Evolutionary conservation across 2,888 invertebrate genomes (phyloP), one percentile per base, ranked within the genome.

Genomic region (Dusona sp.): DNA sequence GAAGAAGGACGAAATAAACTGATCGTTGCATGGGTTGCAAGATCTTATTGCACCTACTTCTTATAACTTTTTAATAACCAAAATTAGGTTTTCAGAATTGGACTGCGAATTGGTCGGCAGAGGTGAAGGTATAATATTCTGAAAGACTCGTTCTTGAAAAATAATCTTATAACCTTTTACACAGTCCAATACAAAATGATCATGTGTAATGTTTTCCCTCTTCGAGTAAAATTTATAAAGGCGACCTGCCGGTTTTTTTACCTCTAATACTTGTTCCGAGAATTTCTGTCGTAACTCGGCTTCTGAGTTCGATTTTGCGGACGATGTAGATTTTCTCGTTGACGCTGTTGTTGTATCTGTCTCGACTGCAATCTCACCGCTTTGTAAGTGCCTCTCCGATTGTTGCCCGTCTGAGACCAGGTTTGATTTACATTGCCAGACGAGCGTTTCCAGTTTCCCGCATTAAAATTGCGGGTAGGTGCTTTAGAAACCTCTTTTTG

Each of bases 361-460:
- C 29, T 65, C 65, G 77, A 25, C 65, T 36, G 19, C 33, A 51
- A 70, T 51, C 79, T 74, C 54, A 79, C 67, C 22, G 68, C 45
- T 33, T 83, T 79, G 38, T 54, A 72, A 36, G 73, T n/a, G 64
- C 67, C 51, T 75, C 54, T 42, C 65, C 73, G 80, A 57, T 75
- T 86, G 38, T 64, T 65, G 74, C 79, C 84, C 83, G 70, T 54
- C 87, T 82, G 88, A 33, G 19, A 42, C 29, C 75, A 42, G 13
- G 67, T 67, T 78, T 79, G 80, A 25, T 51, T 78, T 33, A 25
- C 45, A 19, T 75, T 45, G 48, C 51, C 81, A 79, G 86, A 74
- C 64, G 84, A 85, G 83, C 84, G 42, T 48, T 29, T 82, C 75
- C 75, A 85, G 88, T 87, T 88, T 87, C 68, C 70, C 80, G 78